Evolutionary conservation across 2,888 invertebrate genomes (phyloP).

Genomic region (Drosophila phalerata): DNA sequence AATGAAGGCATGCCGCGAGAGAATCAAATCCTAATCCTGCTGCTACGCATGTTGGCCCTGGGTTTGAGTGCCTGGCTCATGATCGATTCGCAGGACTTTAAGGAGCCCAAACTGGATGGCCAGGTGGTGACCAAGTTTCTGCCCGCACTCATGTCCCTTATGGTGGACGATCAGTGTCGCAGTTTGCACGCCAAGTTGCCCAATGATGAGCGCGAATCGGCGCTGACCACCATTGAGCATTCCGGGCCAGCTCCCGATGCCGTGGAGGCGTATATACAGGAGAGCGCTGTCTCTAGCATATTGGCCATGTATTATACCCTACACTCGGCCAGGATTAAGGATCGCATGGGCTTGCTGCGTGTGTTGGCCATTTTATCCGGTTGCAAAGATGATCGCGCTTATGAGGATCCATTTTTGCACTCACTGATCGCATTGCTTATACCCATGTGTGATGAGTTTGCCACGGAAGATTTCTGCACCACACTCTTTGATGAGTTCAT

Average conservation of each 20-base stretch:
- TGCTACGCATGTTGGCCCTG: conserved; percentile 96
- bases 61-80: conserved; percentile 98
- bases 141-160: conserved; percentile 96
- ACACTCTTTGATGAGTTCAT: conserved; percentile 98
- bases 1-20: conserved; percentile 96
- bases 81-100: conserved; percentile 97
- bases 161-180: conserved; percentile 95
- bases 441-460: conserved; percentile 96
- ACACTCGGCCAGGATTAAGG: conserved; percentile 93
- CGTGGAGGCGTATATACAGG: conserved; percentile 95
- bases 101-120: conserved; percentile 97
- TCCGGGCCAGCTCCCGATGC: conserved; percentile 97
- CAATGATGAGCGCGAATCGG: conserved; percentile 96
- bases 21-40: conserved; percentile 94
- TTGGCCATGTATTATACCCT: conserved; percentile 98
- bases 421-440: conserved; percentile 92
- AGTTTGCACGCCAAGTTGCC: conserved; percentile 94
- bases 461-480: conserved; percentile 97
- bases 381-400: conserved; percentile 96
- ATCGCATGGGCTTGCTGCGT: conserved; percentile 92
- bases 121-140: conserved; percentile 97
- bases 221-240: conserved; percentile 96
- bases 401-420: conserved; percentile 98
- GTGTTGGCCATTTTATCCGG: conserved; percentile 95
- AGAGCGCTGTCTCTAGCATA: conserved; percentile 96